Conservation (phyloP, 2,888 invertebrate species). For the Drosophila mulleri region DNA sequence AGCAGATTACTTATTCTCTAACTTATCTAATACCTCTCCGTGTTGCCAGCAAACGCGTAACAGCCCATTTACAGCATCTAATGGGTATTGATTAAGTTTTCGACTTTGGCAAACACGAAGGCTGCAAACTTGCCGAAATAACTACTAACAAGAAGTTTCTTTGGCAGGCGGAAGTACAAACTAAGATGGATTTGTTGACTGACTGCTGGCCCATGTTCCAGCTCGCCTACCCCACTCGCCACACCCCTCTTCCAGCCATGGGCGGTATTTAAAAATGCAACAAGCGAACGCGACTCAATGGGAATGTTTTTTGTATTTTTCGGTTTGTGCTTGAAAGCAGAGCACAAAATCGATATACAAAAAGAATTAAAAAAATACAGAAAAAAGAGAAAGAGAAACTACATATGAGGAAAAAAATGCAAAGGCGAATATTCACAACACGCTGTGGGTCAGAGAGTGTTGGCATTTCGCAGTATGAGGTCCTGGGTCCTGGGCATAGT, state of each 20-base stretch:
- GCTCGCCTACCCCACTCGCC: no score
- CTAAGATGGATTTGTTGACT: slow-evolving; percentile 47
- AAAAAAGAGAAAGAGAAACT: slow-evolving; percentile 22
- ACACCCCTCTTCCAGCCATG: background rate
- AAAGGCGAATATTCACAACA: slow-evolving; percentile 26
- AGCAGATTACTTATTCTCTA: no score
- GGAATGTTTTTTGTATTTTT: slow-evolving; percentile 29
- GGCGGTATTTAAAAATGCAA: slow-evolving; percentile 72
- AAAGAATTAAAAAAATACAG: background rate
- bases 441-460: slow-evolving; percentile 23
- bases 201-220: background rate
- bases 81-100: slow-evolving; percentile 2
- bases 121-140: slow-evolving; percentile 25
- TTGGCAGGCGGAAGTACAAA: slow-evolving; percentile 49
- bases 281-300: slow-evolving; percentile 58
- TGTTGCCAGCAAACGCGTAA: background rate
- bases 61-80: background rate
- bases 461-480: slow-evolving; percentile 12
- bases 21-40: background rate
- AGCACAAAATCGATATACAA: slow-evolving; percentile 57
- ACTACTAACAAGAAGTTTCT: slow-evolving; percentile 34
- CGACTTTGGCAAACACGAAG: slow-evolving; percentile 16
- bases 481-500: background rate
- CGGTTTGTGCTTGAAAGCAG: slow-evolving; percentile 32
- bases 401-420: slow-evolving; percentile 25